Evolutionary conservation across 2,888 invertebrate species (phyloP).

Genomic region (Nemapogon koenigi): DNA sequence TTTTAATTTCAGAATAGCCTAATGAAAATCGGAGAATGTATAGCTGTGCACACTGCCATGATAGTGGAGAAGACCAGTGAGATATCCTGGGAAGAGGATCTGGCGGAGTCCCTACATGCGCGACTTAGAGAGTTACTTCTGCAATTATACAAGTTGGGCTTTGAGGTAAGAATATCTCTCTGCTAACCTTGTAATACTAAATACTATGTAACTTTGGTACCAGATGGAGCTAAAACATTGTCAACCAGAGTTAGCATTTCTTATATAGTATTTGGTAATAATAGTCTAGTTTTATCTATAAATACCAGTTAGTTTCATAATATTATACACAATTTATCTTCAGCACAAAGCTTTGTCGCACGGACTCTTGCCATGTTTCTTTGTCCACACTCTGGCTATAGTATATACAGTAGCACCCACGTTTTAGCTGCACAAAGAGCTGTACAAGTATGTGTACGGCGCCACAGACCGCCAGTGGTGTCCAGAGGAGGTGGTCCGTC

Average conservation of each 20-base stretch:
- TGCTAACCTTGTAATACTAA: too few relatives aligned
- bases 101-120: slow-evolving; percentile 29
- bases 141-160: slow-evolving; percentile 89
- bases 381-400: too few relatives aligned
- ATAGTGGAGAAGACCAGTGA: slow-evolving; percentile 26
- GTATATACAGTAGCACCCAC: too few relatives aligned
- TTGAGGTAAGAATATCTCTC: slow-evolving; percentile 83
- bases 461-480: slow-evolving; percentile 13
- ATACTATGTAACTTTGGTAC: too few relatives aligned
- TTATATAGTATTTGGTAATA: too few relatives aligned
- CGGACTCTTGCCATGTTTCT: too few relatives aligned
- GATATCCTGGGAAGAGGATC: slow-evolving; percentile 14
- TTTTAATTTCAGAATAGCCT: slow-evolving; percentile 9
- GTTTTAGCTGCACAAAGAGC: slow-evolving; percentile 48
- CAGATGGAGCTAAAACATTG: too few relatives aligned
- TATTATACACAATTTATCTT: too few relatives aligned
- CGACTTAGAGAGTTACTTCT: slow-evolving; percentile 64
- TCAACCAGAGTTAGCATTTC: too few relatives aligned
- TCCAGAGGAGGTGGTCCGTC: slow-evolving; percentile 18
- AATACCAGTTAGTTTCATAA: too few relatives aligned
- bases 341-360: too few relatives aligned
- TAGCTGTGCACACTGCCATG: slow-evolving; percentile 1
- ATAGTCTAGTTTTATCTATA: too few relatives aligned
- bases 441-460: slow-evolving; percentile 33
- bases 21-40: slow-evolving; percentile 10